Conservation (phyloP, 2,797 vertebrate genomes). For the Paratrypauchen microcephalus region DNA sequence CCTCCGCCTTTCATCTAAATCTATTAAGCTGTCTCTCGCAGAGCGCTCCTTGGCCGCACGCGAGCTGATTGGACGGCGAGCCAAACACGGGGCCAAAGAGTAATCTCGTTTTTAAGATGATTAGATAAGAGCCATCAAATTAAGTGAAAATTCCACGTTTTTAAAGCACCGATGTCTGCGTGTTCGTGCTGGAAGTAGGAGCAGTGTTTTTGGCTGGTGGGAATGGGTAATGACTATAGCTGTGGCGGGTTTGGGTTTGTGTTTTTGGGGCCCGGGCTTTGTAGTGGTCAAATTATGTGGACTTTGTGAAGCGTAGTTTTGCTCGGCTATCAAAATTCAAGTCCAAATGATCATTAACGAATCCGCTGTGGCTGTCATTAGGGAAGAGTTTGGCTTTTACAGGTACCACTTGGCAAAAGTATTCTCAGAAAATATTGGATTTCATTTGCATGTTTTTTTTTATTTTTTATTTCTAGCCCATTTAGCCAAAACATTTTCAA, state of each 20-base stretch:
- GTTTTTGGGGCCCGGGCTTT: conserved; percentile 8
- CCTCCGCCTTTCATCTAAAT: conserved; percentile 79
- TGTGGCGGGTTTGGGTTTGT: conserved; percentile 2
- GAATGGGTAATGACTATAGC: conserved; percentile 9
- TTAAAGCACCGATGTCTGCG: background rate
- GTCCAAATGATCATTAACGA: conserved; percentile 18
- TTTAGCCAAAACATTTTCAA: background rate
- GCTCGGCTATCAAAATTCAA: background rate
- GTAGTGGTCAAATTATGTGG: conserved; percentile 12
- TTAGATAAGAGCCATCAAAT: conserved; percentile 30
- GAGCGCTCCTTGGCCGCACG: conserved; percentile 56
- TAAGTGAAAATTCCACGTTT: conserved; percentile 10
- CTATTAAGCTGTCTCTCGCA: conserved; percentile 76
- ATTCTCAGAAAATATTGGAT: background rate
- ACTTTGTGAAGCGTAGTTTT: conserved; percentile 9
- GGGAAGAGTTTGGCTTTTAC: background rate
- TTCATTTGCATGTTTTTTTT: background rate
- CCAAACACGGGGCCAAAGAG: conserved; percentile 44
- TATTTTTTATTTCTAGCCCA: background rate
- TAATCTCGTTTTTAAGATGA: conserved; percentile 40
- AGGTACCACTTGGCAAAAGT: conserved; percentile 4
- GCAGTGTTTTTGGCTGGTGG: conserved; percentile 4
- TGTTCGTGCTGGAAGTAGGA: background rate
- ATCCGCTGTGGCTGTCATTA: background rate
- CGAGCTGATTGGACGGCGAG: conserved; percentile 51